Evolutionary conservation across 2,113 vertebrate genomes (phyloP), one percentile per base, ranked within the genome.

Genomic region (Antigone vipio): DNA sequence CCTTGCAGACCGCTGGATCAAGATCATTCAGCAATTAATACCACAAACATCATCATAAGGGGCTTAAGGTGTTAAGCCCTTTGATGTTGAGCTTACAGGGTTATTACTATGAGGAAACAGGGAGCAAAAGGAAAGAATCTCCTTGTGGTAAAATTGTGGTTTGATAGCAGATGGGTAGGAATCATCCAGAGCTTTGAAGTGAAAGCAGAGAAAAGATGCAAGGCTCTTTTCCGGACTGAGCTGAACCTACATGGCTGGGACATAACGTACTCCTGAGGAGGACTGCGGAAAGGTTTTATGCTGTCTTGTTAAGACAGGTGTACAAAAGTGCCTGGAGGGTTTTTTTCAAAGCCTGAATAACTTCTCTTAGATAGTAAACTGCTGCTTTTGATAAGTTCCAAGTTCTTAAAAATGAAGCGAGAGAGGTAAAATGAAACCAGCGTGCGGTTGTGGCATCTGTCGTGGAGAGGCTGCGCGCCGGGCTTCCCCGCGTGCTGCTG

Each of bases 401-500:
- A 81, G 66, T 24, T 29, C 44, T 93, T 68, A n/a, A 64, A 93
- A 90, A 42, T 4, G 27, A 83, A 86, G n/a, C 15, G 21, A 58
- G 73, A 77, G 56, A 2, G 12, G n/a, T 45, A 85, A 62, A 93
- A 93, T 88, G 0, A 9, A 71, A 26, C 26, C 29, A 49, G 45
- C 8, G 8, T 2, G 3, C 0, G 1, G 76, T 44, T 34, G 75
- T 1, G 2, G 53, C 85, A 64, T 49, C 27, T 9, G 22, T 23
- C 5, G 15, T 3, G 4, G 40, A 23, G 73, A 47, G 67, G 59
- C 63, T 50, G 66, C 15, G 6, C 2, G 15, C 23, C 0, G 3
- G 75, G 32, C 19, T 10, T 79, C 42, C 19, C 59, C 1, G 5
- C 18, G 50, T 38, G 38, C 68, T 49, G 30, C 53, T 82, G 79